Evolutionary conservation across 2,113 vertebrate species (phyloP), one percentile per base, ranked within the genome.

Genomic region (Mystacornis crossleyi): DNA sequence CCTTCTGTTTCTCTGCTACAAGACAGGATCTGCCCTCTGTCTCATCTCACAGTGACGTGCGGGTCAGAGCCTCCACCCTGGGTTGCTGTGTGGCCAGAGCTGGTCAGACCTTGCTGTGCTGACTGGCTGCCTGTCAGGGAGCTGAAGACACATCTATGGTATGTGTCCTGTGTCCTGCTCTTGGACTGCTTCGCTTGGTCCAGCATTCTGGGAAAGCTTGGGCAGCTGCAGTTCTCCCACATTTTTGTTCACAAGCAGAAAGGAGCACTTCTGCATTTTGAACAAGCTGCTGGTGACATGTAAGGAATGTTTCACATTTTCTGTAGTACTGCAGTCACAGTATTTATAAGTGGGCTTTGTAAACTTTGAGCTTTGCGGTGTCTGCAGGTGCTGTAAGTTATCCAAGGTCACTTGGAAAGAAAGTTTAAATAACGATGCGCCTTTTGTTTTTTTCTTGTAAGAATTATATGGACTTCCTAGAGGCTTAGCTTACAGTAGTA

Each of bases 11-110:
- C 34, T 80, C 20, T 66, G 47, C 18, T 81, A 6, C 1, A 1
- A 62, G 24, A 18, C 1, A 0, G 18, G 13, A 3, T 86, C 28
- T 57, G 12, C 36, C 55, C 28, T 70, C 19, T 25, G 14, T 53
- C 14, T 70, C 12, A 12, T n/a, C 14, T 69, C 0, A 0, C 38
- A 38, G 80, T 26, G 33, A 12, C 0, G 3, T 38, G 29, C 3
- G 3, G 28, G 13, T 67, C 2, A 2, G 61, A 47, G 47, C 34
- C 34, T 69, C 54, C 34, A 53, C 53, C 7, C 12, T 80, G 45
- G 12, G 4, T 58, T 90, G 20, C 45, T 74, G 31, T 2, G 1
- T 0, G 0, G 34, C 64, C 51, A 45, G 18, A 86, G 38, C 26
- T 17, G 54, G 8, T 62, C 65, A 74, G 31, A n/a, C 23, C 6